A percentile compares a stretch with the other conserved stretches of the same genome.
Evolutionary conservation across 2,888 invertebrate species (phyloP).

Genomic region (Sepiola atlantica): DNA sequence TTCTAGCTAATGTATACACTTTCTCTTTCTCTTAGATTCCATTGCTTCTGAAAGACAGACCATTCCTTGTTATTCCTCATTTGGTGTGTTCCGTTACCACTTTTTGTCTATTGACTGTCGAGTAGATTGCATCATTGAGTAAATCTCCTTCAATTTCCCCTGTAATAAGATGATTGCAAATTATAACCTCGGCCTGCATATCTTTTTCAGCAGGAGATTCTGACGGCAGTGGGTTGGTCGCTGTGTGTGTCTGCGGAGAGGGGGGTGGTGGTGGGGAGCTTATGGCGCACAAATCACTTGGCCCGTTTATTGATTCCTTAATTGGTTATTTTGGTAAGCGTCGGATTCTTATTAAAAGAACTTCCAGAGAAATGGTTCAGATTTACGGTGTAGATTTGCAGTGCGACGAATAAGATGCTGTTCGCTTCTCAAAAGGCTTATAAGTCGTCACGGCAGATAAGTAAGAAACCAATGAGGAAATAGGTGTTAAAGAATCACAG

Average conservation of each 20-base stretch:
- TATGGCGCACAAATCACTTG: not conserved
- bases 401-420: not conserved
- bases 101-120: not conserved
- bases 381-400: not conserved
- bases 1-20: not conserved
- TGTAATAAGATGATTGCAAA: constrained; percentile 12
- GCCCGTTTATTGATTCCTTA: constrained; percentile 21
- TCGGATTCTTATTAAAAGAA: not conserved
- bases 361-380: constrained; percentile 22
- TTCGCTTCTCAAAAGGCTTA: not conserved
- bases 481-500: not conserved
- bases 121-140: not conserved
- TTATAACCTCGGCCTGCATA: not conserved
- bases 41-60: not conserved
- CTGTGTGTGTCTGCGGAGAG: not conserved
- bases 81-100: not conserved
- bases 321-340: constrained; percentile 32
- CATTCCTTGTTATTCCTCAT: not conserved
- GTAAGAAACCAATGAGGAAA: not conserved
- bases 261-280: not conserved
- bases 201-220: not conserved
- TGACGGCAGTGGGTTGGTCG: no score
- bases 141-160: not conserved
- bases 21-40: not conserved
- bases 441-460: not conserved